phyloP scores from a whole-genome alignment of 2,797 vertebrate species.

The Micrastur ruficollis region DNA sequence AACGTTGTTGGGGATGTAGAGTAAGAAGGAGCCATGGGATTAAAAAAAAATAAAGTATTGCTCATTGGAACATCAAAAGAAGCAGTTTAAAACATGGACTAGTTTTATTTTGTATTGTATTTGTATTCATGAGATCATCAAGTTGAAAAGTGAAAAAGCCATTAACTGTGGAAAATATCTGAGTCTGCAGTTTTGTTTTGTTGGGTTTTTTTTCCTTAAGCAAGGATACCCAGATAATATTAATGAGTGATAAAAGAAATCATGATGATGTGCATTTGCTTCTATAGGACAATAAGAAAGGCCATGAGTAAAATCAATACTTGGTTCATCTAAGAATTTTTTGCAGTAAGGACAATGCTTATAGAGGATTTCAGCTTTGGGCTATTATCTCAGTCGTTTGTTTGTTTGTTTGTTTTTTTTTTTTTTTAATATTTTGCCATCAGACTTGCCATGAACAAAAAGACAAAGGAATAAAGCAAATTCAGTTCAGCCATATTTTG shows the following conservation, averaged over 20 bases:
- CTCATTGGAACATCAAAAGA: not conserved
- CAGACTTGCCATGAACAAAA: not conserved
- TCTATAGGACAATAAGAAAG: not conserved
- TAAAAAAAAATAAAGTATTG: not conserved
- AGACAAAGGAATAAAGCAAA: not conserved
- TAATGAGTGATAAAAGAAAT: not conserved
- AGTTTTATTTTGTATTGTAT: not conserved
- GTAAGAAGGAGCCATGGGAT: not conserved
- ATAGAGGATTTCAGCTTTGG: not conserved
- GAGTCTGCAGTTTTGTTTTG: not conserved
- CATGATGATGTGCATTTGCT: not conserved
- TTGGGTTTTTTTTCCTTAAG: not conserved
- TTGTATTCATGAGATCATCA: not conserved
- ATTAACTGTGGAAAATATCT: not conserved
- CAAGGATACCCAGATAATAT: not conserved
- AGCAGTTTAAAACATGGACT: not conserved
- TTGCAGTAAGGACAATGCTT: not conserved
- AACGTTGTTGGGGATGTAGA: not conserved
- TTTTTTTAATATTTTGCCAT: not conserved
- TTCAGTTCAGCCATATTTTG: not conserved
- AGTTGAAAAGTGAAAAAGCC: not conserved
- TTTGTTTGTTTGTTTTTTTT: too few relatives aligned
- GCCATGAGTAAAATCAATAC: not conserved
- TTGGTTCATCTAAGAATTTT: not conserved
- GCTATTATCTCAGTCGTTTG: not conserved